These are phyloP conservation scores for Phrixothrix hirtus DNA, from an alignment of 2,888 invertebrate species.

Conservation along the genomic window DNA sequence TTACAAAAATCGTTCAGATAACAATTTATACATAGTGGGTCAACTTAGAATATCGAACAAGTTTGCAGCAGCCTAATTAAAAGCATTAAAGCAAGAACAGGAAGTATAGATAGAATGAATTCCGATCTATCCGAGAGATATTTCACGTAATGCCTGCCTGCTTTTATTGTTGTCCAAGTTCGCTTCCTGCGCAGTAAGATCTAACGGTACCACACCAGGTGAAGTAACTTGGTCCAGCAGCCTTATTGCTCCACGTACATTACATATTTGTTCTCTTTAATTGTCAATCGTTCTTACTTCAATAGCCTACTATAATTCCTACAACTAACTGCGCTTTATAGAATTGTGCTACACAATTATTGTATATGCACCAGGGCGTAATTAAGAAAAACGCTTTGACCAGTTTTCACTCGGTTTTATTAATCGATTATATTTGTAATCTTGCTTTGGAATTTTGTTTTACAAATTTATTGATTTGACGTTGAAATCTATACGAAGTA, in stretches of 20 bases:
- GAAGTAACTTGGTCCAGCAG: slow-evolving; percentile 4
- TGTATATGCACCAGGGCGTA: too few relatives aligned
- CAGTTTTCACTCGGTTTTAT: too few relatives aligned
- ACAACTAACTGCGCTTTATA: not conserved
- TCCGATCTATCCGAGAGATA: slow-evolving; percentile 20
- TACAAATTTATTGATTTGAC: not conserved
- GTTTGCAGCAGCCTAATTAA: not conserved
- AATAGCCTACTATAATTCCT: not conserved
- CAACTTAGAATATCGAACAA: too few relatives aligned
- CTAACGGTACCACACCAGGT: slow-evolving; percentile 9
- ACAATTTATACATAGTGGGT: too few relatives aligned
- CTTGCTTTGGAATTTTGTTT: too few relatives aligned
- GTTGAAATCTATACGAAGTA: not conserved
- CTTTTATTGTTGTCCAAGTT: slow-evolving; percentile 24
- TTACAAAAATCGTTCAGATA: too few relatives aligned
- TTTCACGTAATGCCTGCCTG: slow-evolving; percentile 8
- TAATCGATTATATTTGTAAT: too few relatives aligned
- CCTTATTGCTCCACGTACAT: too few relatives aligned
- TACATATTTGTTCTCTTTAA: not conserved
- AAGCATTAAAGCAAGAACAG: slow-evolving; percentile 13
- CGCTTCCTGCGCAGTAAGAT: slow-evolving; percentile 19
- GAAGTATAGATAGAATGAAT: slow-evolving; percentile 13
- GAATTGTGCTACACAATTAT: too few relatives aligned
- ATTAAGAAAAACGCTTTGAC: too few relatives aligned
- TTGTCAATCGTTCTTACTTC: not conserved